Evolutionary conservation across 2,797 vertebrate species (phyloP).

Genomic region (Champsocephalus esox): DNA sequence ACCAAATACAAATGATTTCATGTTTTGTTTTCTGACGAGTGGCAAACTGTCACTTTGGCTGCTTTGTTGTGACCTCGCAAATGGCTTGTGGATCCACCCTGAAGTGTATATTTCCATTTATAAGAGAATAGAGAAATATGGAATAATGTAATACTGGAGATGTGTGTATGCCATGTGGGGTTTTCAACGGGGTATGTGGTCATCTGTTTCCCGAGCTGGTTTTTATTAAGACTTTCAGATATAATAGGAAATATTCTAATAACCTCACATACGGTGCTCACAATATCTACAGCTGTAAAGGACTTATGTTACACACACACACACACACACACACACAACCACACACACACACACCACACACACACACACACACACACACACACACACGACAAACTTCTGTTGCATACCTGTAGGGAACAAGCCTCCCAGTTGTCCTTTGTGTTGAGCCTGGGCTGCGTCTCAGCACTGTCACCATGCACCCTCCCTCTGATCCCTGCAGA

Average conservation of each 20-base stretch:
- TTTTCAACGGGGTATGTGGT: conserved; percentile 61
- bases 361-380: conserved; percentile 40
- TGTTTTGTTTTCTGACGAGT: conserved; percentile 29
- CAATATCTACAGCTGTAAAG: conserved; percentile 52
- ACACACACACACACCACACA: conserved; percentile 30
- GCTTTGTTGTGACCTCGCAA: conserved; percentile 43
- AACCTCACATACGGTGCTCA: conserved; percentile 40
- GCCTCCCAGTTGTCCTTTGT: conserved; percentile 62
- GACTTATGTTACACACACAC: conserved; percentile 64
- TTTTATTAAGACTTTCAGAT: conserved; percentile 53
- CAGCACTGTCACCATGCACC: conserved; percentile 42
- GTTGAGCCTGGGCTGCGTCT: conserved; percentile 56
- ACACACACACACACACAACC: conserved; percentile 33
- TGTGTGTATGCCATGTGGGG: conserved; percentile 30
- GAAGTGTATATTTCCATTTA: conserved; percentile 70
- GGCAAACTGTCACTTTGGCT: conserved; percentile 22
- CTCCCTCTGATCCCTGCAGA: conserved; percentile 49
- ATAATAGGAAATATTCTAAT: conserved; percentile 54
- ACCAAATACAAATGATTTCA: conserved; percentile 28
- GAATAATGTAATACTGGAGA: conserved; percentile 33
- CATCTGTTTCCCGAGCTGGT: conserved; percentile 47
- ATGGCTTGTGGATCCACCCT: conserved; percentile 50
- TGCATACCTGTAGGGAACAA: conserved; percentile 63
- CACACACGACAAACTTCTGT: conserved; percentile 54
- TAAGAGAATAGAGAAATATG: conserved; percentile 44